phyloP scores from a whole-genome alignment of 1,140 invertebrate genomes.

The Drosophila seguyi region DNA sequence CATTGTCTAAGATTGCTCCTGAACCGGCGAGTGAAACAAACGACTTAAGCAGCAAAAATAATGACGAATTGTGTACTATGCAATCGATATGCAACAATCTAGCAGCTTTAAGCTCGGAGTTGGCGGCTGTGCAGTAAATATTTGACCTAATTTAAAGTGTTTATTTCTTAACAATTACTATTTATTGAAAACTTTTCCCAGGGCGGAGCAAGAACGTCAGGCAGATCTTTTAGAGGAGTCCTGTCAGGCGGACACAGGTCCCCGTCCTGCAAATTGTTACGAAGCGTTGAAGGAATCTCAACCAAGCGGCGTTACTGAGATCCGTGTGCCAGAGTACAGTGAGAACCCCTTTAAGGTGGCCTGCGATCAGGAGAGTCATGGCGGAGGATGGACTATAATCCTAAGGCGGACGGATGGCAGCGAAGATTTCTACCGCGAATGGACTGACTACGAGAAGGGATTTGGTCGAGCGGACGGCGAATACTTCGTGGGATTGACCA shows the following conservation, averaged over 20 bases:
- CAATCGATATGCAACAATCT: background rate
- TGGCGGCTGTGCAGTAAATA: conserved; percentile 7
- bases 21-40: background rate
- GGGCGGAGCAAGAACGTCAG: background rate
- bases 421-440: conserved; percentile 1
- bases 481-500: conserved; percentile 2
- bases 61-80: background rate
- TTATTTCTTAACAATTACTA: no score
- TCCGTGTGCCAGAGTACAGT: background rate
- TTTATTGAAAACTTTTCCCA: background rate
- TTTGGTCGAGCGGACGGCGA: background rate
- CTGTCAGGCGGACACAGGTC: background rate
- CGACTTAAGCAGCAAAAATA: background rate
- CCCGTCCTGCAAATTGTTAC: background rate
- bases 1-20: background rate
- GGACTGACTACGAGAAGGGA: background rate
- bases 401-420: conserved; percentile 2
- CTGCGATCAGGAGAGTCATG: conserved; percentile 1
- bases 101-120: background rate
- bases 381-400: conserved; percentile 7
- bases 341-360: background rate
- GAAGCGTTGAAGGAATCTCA: conserved; percentile 2
- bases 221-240: background rate
- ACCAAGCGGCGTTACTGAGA: background rate
- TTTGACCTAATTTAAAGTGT: background rate